Base-by-base conservation (phyloP, 2,113 vertebrate species). In the Tragelaphus strepsiceros region DNA sequence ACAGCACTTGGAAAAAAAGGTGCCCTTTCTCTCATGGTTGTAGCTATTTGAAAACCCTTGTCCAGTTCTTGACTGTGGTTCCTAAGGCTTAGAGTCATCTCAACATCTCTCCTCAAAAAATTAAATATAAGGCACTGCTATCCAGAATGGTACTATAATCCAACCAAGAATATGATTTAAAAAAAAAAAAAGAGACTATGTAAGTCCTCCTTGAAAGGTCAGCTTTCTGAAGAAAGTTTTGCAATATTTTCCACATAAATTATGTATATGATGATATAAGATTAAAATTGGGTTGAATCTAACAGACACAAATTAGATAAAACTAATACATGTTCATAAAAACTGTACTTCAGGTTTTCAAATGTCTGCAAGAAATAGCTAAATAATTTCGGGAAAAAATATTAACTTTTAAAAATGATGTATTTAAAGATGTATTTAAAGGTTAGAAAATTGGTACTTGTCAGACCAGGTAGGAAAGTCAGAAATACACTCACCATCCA, bases 371-470 rank as follows among this genome's bases (percentile, higher is more conserved):
- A 93, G 77, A 98, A 97, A 92, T 80, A 12, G 80, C 95, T 97
- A 96, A 97, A 96, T 94, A 93, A 81, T 85, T 58, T 92, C 6
- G 83, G 22, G 88, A 91, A 97, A 28, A 10, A 97, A 97, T 93
- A 90, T 82, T 94, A 95, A 88, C 90, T 96, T 98, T 95, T 88
- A 43, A 92, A 98, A 97, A 84, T 97, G 90, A 81, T 97, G 32
- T 56, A 71, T 81, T 95, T 97, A 87, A 54, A 96, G 32, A 46
- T 97, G 24, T 81, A 97, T 95, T 95, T 71, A 96, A 92, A 96
- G 81, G 85, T 95, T 97, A 95, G 77, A 97, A 97, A 98, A 97
- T 97, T 97, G 88, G 92, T 96, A 95, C 91, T 97, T 98, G 92
- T 97, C 96, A 97, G 49, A 83, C 85, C 54, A 94, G 80, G 43